Percentiles rank a stretch among this genome's conserved stretches.
These are phyloP conservation scores for Manduca sexta DNA, from an alignment of 1,140 invertebrate species.

Conservation along the genomic window DNA sequence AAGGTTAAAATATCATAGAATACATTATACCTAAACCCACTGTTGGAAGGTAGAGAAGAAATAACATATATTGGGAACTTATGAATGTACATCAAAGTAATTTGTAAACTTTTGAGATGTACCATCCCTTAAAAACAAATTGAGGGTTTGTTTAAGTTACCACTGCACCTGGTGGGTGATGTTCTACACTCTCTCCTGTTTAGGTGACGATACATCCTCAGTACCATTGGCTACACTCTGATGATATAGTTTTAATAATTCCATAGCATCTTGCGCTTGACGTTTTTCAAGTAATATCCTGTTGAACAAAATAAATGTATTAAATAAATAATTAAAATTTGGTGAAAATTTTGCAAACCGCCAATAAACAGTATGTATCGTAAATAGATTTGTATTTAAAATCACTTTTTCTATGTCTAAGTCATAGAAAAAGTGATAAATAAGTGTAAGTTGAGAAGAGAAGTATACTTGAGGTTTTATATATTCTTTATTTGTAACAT, in stretches of 20 bases:
- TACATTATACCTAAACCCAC: no score
- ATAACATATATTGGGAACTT: neutral
- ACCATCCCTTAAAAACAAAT: slow-evolving; percentile 60
- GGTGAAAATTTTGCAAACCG: slow-evolving; percentile 1
- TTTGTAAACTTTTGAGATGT: slow-evolving; percentile 71
- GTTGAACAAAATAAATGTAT: slow-evolving; percentile 31
- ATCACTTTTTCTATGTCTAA: no score
- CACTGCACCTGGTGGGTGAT: slow-evolving; percentile 11
- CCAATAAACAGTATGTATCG: no score
- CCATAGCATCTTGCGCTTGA: slow-evolving; percentile 88
- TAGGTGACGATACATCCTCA: slow-evolving; percentile 63
- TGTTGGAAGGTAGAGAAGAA: neutral
- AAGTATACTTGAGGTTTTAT: no score
- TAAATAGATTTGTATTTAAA: no score
- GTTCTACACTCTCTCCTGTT: slow-evolving; percentile 62
- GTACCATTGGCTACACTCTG: slow-evolving; percentile 70
- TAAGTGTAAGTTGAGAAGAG: no score
- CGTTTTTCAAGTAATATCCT: slow-evolving; percentile 84
- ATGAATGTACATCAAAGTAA: neutral
- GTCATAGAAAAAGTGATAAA: no score
- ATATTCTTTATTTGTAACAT: no score
- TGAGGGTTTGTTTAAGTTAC: slow-evolving; percentile 49
- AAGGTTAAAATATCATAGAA: no score
- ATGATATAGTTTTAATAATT: slow-evolving; percentile 78
- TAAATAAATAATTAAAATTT: slow-evolving; percentile 5